A percentile compares a stretch with the other conserved stretches of the same genome.
Evolutionary conservation across 2,797 vertebrate species (phyloP).

Genomic region (Pyrocephalus nanus): DNA sequence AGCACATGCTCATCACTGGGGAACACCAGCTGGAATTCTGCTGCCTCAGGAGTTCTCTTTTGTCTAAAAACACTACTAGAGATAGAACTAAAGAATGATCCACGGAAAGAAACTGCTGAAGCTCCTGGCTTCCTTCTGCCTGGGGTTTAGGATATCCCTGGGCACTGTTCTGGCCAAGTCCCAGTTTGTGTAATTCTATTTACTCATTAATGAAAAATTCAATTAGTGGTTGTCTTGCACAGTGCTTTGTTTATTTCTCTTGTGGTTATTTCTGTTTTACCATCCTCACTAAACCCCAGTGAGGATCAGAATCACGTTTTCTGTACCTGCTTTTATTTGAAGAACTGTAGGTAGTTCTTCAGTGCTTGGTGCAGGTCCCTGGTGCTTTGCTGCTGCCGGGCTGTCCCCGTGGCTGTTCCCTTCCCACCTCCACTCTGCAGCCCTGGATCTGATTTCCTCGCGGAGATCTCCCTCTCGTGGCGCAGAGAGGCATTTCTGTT

Average conservation of each 20-base stretch:
- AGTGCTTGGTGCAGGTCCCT: rapidly evolving
- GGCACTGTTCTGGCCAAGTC: not conserved
- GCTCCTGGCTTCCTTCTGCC: not conserved
- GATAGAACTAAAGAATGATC: not conserved
- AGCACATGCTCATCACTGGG: rapidly evolving
- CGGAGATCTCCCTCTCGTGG: constrained; percentile 15
- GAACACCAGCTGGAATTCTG: not conserved
- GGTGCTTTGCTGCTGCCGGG: not conserved
- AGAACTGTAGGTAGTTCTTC: not conserved
- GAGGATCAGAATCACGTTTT: not conserved
- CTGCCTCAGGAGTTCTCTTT: not conserved
- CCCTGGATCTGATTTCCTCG: not conserved
- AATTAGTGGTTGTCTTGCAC: not conserved
- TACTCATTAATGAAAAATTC: not conserved
- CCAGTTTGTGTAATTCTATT: not conserved
- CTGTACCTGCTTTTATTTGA: not conserved
- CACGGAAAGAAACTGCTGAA: not conserved
- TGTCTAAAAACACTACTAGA: not conserved
- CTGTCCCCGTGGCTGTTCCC: not conserved
- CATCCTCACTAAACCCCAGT: not conserved
- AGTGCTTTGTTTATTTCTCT: not conserved
- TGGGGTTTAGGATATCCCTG: not conserved
- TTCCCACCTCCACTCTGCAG: rapidly evolving
- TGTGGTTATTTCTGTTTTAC: not conserved
- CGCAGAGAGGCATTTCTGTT: not conserved